phyloP scores from a whole-genome alignment of 2,888 invertebrate species.

The Limnephilus rhombicus region DNA sequence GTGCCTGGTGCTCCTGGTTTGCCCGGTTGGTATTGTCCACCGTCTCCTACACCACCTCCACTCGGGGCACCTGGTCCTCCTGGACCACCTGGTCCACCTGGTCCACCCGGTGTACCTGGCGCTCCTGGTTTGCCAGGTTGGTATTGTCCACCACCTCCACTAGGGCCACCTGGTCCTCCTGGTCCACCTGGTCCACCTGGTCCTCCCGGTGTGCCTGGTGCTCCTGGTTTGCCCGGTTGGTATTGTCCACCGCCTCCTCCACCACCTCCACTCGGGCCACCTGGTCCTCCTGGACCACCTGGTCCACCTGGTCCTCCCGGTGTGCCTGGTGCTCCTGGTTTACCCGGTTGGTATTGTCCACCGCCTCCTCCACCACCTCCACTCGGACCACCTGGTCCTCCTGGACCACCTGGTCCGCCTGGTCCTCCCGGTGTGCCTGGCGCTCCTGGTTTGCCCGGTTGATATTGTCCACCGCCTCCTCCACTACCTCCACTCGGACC shows the following conservation, averaged over 20 bases:
- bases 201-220: conserved; percentile 67
- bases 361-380: conserved; percentile 66
- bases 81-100: conserved; percentile 67
- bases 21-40: conserved; percentile 52
- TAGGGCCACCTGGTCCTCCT: conserved; percentile 67
- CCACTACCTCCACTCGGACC: conserved; percentile 47
- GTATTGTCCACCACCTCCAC: too few relatives aligned
- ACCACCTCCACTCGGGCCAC: conserved; percentile 38
- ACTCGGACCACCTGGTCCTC: conserved; percentile 64
- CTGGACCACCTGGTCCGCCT: conserved; percentile 59
- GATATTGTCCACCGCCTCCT: conserved; percentile 65
- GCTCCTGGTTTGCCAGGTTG: conserved; percentile 62
- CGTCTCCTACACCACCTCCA: conserved; percentile 67
- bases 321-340: conserved; percentile 67
- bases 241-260: conserved; percentile 65
- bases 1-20: conserved; percentile 68
- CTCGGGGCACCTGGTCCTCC: conserved; percentile 70
- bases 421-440: conserved; percentile 68
- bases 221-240: conserved; percentile 68
- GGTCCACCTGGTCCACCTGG: conserved; percentile 66
- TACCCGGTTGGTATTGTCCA: conserved; percentile 67
- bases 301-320: conserved; percentile 65
- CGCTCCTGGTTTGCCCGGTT: conserved; percentile 68
- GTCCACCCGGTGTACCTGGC: conserved; percentile 67
- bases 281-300: conserved; percentile 53